Base-by-base conservation (phyloP, 30 jellyfish, hydroid and myxozoan species). In the Sanderia malayensis region DNA sequence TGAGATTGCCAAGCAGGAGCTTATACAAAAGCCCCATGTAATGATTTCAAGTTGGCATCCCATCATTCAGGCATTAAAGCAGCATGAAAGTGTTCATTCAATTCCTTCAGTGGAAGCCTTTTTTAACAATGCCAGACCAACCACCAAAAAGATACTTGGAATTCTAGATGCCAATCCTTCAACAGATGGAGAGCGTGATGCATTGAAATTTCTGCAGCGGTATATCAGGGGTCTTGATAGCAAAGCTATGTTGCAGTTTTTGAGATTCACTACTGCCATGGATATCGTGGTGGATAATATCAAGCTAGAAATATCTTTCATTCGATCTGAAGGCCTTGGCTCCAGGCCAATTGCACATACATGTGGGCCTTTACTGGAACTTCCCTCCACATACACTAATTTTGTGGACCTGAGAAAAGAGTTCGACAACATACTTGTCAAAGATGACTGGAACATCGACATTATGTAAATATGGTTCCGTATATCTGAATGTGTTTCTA, bases 261-360 rank as follows among this genome's bases (percentile, higher is more conserved):
- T 77, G 49, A 61, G 47, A 57, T 77, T 77, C 77, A 33, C 82
- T 20, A 77, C 89, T 32, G 89, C 71, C 41, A 46, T 67, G 27
- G 82, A 76, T 63, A 49, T 76, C 33, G n/a, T 77, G 67, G 27
- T 65, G 66, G 82, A 20, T 15, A 73, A 71, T 13, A 57, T 57
- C 31, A 47, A 61, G 29, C 20, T 65, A 31, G 62, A 31, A 31
- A 44, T 57, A 59, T 57, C 26, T 24, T 44, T 69, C 31, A 46
- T 23, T 11, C 24, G 17, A 31, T 9, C 10, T 45, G 72, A 47
- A 46, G 86, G 70, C 33, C 58, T 58, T 53, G 61, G 69, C 44
- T 34, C 70, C 30, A 60, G 86, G 31, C 86, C 86, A 57, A 73
- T 73, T 20, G 86, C 86, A 31, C 86, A 73, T 64, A 73, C 86